Evolutionary conservation across 2,888 invertebrate species (phyloP).

Genomic region (Amorpha juglandis): DNA sequence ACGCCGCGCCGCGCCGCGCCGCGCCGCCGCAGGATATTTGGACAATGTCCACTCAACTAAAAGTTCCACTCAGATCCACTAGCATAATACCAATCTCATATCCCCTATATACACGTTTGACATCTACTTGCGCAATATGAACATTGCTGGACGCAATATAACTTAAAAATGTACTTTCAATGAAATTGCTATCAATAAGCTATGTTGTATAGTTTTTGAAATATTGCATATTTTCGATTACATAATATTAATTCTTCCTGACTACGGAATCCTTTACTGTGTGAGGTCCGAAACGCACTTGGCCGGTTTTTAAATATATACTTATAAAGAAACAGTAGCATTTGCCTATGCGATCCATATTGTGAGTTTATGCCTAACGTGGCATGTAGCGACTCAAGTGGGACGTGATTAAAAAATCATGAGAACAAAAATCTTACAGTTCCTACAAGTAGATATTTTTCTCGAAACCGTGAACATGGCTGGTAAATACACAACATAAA

Average conservation of each 20-base stretch:
- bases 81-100: constrained; percentile 45
- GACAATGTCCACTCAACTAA: constrained; percentile 62
- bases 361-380: constrained; percentile 26
- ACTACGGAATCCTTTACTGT: too few species aligned
- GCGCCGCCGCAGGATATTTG: constrained; percentile 62
- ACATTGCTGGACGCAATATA: background rate
- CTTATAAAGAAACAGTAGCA: background rate
- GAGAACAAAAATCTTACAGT: constrained; percentile 35
- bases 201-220: too few species aligned
- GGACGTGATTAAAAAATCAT: constrained; percentile 46
- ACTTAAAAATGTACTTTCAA: too few species aligned
- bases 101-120: constrained; percentile 15
- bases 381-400: constrained; percentile 39
- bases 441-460: constrained; percentile 28
- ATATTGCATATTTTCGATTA: too few species aligned
- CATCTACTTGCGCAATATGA: background rate
- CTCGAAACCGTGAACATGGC: constrained; percentile 18
- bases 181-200: too few species aligned
- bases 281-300: too few species aligned
- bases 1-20: too few species aligned
- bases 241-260: too few species aligned
- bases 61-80: constrained; percentile 47
- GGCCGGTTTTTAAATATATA: too few species aligned
- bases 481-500: constrained; percentile 4
- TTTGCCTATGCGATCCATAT: background rate